Evolutionary conservation across 2,113 vertebrate species (phyloP).

Genomic region (Lasiurus borealis): DNA sequence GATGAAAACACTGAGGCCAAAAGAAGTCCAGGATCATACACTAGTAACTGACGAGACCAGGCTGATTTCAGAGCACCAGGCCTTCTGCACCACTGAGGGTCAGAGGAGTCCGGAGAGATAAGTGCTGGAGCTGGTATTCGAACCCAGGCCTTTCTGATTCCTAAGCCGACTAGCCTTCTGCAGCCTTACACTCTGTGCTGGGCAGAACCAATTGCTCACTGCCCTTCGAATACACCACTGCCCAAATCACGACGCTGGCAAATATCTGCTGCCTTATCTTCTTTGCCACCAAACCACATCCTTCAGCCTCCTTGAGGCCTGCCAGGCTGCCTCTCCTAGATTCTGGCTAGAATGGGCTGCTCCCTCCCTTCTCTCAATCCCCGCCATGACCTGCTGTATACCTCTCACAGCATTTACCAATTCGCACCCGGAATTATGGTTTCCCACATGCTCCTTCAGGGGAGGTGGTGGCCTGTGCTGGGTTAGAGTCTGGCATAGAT

Average conservation of each 20-base stretch:
- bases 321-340: neutral
- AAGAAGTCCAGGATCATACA: neutral
- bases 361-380: neutral
- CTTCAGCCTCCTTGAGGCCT: neutral
- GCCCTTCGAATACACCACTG: neutral
- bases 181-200: neutral
- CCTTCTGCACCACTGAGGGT: neutral
- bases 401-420: neutral
- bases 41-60: neutral
- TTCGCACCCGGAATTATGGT: neutral
- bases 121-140: neutral
- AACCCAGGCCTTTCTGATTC: neutral
- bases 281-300: neutral
- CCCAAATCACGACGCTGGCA: neutral
- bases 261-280: neutral
- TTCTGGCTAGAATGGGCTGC: neutral
- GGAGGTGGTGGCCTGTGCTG: neutral
- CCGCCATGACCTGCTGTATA: accelerated
- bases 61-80: neutral
- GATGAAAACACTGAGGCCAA: constrained; percentile 43
- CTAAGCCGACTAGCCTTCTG: neutral
- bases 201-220: neutral
- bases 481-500: neutral
- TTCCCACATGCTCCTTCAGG: neutral
- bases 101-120: neutral